Evolutionary conservation across 2,113 vertebrate species (phyloP).

Genomic region (Eptesicus fuscus): DNA sequence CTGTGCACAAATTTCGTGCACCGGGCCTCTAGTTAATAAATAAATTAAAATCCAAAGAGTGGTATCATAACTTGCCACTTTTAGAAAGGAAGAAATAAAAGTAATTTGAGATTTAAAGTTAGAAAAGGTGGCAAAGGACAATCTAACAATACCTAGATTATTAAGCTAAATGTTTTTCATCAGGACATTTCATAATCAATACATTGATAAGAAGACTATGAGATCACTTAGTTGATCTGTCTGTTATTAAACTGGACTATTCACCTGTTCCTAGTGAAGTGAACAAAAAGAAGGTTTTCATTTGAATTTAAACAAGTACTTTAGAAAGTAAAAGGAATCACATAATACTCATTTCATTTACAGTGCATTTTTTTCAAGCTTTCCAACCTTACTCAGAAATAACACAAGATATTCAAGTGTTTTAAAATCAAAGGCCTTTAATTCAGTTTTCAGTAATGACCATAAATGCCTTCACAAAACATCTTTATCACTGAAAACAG

Average conservation of each 20-base stretch:
- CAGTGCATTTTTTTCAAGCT: background rate
- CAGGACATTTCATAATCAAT: constrained; percentile 16
- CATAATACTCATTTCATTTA: constrained; percentile 9
- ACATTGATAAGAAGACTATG: background rate
- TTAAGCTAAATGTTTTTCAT: constrained; percentile 22
- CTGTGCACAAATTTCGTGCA: no score
- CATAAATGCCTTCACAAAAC: constrained; percentile 63
- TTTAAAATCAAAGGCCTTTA: constrained; percentile 73
- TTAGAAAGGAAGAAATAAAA: constrained; percentile 29
- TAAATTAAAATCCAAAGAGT: constrained; percentile 1
- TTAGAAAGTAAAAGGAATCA: constrained; percentile 29
- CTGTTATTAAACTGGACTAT: background rate
- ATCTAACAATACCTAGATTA: background rate
- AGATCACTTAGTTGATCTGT: background rate
- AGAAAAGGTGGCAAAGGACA: constrained; percentile 30
- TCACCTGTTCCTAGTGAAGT: background rate
- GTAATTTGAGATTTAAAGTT: background rate
- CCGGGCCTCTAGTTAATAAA: background rate
- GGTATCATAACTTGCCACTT: background rate
- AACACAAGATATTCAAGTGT: constrained; percentile 40
- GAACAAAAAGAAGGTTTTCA: background rate
- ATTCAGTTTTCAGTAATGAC: constrained; percentile 66
- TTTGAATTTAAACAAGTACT: constrained; percentile 15
- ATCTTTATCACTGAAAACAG: constrained; percentile 55
- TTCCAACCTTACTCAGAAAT: constrained; percentile 39